Base-by-base conservation (phyloP, 2,113 vertebrate genomes). In the Thalassoma bifasciatum region DNA sequence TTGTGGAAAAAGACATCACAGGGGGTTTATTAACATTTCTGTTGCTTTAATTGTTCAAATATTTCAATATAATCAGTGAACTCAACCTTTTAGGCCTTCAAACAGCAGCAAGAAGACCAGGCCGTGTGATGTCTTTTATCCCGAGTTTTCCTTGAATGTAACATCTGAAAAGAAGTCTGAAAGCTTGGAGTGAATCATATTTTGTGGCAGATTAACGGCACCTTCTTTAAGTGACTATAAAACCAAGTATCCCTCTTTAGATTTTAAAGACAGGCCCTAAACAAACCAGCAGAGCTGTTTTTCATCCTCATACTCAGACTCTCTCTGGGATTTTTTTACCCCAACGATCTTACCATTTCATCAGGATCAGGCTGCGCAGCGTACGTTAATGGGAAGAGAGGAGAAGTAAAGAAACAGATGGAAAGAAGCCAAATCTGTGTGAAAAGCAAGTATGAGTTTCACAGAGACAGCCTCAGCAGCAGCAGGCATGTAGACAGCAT, bases 401-500 rank as follows among this genome's bases (percentile, higher is more conserved):
- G 46, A 66, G 46, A 30, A 54, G 44, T 22, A 52, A 21, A 74
- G 58, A 79, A 59, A 21, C 6, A 62, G 26, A 46, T 63, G 59
- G 50, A 75, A 3, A 21, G 26, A 72, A 49, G 53, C 60, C 76
- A 82, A 22, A 80, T 19, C 52, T 53, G 79, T 84, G 73, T 47
- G 64, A 40, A 34, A 83, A 52, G 47, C 79, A 72, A 54, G 50
- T 50, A 23, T 1, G 53, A 62, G 60, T 77, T 34, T 52, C 49
- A 24, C 30, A 58, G 38, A 74, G 49, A 67, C 54, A 68, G 49
- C 21, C 10, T 60, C 59, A 21, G 37, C 44, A 21, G 37, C 44
- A 76, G 77, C 72, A 42, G 78, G 23, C 52, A 71, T 58, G 42
- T 66, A 65, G 57, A 83, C 81, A 70, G 81, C 57, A 66, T 66